A percentile compares a stretch with the other conserved stretches of the same genome.
These are phyloP conservation scores for Brachypalpus laphriformis DNA, from an alignment of 2,888 invertebrate species.

Conservation along the genomic window DNA sequence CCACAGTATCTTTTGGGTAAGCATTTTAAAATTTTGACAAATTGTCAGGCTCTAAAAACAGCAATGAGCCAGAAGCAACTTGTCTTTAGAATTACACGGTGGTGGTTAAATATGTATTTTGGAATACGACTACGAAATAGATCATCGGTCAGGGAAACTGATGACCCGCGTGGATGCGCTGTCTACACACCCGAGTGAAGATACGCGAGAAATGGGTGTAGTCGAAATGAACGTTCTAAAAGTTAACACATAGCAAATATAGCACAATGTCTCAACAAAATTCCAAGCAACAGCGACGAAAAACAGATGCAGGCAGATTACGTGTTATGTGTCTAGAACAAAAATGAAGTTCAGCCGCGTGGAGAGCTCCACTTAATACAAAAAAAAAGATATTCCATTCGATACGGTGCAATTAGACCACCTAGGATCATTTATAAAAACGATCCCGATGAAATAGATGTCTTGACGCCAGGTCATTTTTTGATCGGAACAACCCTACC, in stretches of 20 bases:
- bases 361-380: too few relatives aligned
- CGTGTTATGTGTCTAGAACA: neutral
- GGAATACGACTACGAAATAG: slow-evolving; percentile 17
- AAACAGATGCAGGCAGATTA: slow-evolving; percentile 16
- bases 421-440: too few relatives aligned
- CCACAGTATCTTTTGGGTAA: slow-evolving; percentile 40
- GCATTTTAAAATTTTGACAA: slow-evolving; percentile 31
- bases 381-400: too few relatives aligned
- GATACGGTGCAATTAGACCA: too few relatives aligned
- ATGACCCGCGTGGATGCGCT: slow-evolving; percentile 31
- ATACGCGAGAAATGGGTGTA: neutral
- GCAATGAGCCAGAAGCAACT: slow-evolving; percentile 17
- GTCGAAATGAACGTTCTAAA: slow-evolving; percentile 36
- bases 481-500: too few relatives aligned
- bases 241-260: slow-evolving; percentile 16
- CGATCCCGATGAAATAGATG: too few relatives aligned
- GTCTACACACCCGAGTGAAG: slow-evolving; percentile 5
- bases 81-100: neutral
- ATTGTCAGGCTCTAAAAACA: slow-evolving; percentile 13
- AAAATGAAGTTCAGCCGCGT: too few relatives aligned
- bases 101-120: slow-evolving; percentile 28
- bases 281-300: neutral
- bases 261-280: neutral
- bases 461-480: too few relatives aligned
- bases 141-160: slow-evolving; percentile 20